These are phyloP conservation scores for Scaptodrosophila lebanonensis DNA, from an alignment of 1,140 invertebrate species.

Conservation along the genomic window DNA sequence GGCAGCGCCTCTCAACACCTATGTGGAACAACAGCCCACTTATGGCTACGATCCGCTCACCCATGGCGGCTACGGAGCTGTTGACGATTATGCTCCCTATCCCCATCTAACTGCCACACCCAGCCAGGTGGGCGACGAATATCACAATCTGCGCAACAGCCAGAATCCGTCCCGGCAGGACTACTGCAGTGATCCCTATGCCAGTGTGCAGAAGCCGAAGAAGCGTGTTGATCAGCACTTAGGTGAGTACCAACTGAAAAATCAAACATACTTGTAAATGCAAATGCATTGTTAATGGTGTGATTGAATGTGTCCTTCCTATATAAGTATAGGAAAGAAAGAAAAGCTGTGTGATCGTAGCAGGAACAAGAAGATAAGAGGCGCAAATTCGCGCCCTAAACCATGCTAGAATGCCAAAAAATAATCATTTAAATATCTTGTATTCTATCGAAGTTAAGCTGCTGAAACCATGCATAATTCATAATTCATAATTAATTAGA, in stretches of 20 bases:
- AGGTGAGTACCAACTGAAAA: conserved; percentile 79
- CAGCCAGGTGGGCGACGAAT: conserved; percentile 82
- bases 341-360: no score
- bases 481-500: no score
- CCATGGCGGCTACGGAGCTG: conserved; percentile 88
- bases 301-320: no score
- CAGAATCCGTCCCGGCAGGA: conserved; percentile 90
- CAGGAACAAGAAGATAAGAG: no score
- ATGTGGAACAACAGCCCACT: conserved; percentile 81
- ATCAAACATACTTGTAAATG: not conserved
- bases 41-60: conserved; percentile 87
- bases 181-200: conserved; percentile 90
- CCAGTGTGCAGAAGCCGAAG: conserved; percentile 90
- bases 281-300: not conserved
- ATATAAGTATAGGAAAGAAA: no score
- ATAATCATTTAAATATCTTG: no score
- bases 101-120: conserved; percentile 84
- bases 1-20: conserved; percentile 78
- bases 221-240: conserved; percentile 88
- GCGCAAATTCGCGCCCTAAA: no score
- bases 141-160: conserved; percentile 82
- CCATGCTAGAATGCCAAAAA: no score
- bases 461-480: no score
- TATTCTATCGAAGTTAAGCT: no score
- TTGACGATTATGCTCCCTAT: conserved; percentile 91